Evolutionary conservation across 2,113 vertebrate species (phyloP).

Genomic region (Tursiops truncatus): DNA sequence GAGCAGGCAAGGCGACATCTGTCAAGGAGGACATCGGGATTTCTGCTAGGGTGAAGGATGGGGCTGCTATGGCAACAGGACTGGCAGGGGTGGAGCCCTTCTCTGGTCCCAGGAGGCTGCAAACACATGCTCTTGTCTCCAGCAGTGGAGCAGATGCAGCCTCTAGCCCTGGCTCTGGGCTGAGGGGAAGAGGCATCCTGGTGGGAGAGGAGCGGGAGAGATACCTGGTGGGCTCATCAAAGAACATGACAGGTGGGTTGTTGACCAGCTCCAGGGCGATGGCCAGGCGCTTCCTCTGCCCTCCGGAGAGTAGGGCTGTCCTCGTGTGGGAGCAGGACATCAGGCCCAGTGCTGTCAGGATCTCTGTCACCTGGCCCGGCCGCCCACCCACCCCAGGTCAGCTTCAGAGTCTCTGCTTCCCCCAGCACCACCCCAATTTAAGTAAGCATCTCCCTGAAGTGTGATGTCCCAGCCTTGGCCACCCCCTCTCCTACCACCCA

Average conservation of each 20-base stretch:
- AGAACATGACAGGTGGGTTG: constrained; percentile 99
- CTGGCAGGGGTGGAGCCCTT: not conserved
- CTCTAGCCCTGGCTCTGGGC: not conserved
- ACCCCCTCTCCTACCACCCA: not conserved
- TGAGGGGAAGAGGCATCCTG: rapidly evolving
- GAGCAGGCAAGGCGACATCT: not conserved
- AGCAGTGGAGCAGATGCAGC: not conserved
- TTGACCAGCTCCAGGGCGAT: constrained; percentile 98
- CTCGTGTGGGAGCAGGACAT: constrained; percentile 95
- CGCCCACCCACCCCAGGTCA: constrained; percentile 36
- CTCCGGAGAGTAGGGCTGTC: constrained; percentile 92
- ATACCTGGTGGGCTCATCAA: constrained; percentile 98
- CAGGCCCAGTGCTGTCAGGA: constrained; percentile 96
- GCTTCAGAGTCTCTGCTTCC: not conserved
- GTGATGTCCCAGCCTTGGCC: not conserved
- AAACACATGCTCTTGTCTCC: not conserved
- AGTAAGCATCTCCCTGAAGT: not conserved
- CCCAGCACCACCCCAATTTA: not conserved
- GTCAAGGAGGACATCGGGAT: not conserved
- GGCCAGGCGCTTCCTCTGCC: constrained; percentile 96
- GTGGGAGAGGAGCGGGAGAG: not conserved
- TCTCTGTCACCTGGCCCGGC: constrained; percentile 93
- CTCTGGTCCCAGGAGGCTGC: not conserved
- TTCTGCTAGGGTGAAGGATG: not conserved
- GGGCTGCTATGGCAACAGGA: not conserved